Conservation (phyloP, 2,888 invertebrate species). For the Sympetrum striolatum region DNA sequence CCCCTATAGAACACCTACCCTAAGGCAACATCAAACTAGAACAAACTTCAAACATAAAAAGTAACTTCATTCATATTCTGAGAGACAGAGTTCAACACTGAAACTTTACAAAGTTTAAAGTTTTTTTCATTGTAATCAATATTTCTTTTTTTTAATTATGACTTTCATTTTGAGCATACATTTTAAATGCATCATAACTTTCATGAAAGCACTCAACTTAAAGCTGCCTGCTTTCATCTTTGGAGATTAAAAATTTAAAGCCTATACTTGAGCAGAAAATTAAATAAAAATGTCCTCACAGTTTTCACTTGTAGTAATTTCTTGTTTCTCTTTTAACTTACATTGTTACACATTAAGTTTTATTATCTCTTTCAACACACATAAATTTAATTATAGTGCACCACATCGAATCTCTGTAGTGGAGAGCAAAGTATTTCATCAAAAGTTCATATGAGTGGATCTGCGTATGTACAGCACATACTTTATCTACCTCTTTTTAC, state of each 20-base stretch:
- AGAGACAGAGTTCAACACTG: background rate
- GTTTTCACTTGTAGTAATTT: constrained; percentile 8
- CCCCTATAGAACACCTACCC: background rate
- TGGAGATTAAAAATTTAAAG: background rate
- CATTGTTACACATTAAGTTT: constrained; percentile 20
- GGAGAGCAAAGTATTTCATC: constrained; percentile 27
- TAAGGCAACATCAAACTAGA: background rate
- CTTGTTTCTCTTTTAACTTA: constrained; percentile 12
- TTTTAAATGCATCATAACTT: background rate
- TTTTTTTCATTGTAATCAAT: background rate
- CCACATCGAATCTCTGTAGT: constrained; percentile 26
- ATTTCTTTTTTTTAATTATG: background rate
- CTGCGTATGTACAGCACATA: constrained; percentile 26
- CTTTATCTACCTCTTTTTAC: constrained; percentile 27
- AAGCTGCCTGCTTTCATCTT: background rate
- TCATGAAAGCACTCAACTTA: background rate
- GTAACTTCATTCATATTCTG: background rate
- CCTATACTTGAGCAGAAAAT: background rate
- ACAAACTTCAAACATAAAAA: background rate
- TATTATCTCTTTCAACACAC: constrained; percentile 39
- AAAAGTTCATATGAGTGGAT: constrained; percentile 35
- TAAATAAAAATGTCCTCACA: background rate
- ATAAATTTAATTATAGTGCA: constrained; percentile 16
- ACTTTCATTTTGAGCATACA: background rate
- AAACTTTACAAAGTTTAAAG: background rate